Evolutionary conservation across 2,888 invertebrate species (phyloP).

Genomic region (Calephelis perditalis): DNA sequence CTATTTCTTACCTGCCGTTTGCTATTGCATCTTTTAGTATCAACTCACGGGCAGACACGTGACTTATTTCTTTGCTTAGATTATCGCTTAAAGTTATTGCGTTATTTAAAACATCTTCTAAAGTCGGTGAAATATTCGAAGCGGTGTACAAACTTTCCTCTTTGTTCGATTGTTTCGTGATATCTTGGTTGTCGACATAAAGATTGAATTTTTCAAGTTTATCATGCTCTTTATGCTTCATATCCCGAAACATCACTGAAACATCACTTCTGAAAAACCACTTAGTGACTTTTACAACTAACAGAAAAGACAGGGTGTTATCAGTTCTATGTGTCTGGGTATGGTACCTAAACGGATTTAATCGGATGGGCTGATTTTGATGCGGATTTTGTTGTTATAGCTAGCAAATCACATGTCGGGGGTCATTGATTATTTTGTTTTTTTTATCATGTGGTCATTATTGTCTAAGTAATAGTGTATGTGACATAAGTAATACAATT

Average conservation of each 20-base stretch:
- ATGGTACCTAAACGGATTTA: too few species aligned
- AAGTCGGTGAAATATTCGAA: constrained; percentile 16
- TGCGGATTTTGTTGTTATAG: too few species aligned
- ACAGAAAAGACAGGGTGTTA: too few species aligned
- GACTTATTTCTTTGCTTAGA: constrained; percentile 45
- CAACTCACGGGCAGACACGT: constrained; percentile 40
- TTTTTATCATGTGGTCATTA: too few species aligned
- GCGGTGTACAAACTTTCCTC: constrained; percentile 4
- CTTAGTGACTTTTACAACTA: too few species aligned
- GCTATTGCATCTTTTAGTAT: constrained; percentile 53
- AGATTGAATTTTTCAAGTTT: background rate
- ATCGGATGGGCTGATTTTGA: too few species aligned
- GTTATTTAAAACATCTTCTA: constrained; percentile 28
- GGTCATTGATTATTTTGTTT: too few species aligned
- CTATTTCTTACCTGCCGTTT: constrained; percentile 49
- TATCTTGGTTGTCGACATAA: constrained; percentile 9
- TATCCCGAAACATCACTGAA: background rate
- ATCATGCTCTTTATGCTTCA: background rate
- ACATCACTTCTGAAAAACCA: constrained; percentile 7
- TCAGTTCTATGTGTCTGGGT: too few species aligned
- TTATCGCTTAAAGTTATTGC: constrained; percentile 44
- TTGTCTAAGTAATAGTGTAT: too few species aligned
- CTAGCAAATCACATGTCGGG: too few species aligned
- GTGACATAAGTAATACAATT: too few species aligned
- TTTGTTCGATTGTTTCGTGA: background rate